Evolutionary conservation across 2,113 vertebrate species (phyloP).

Genomic region (Phalacrocorax aristotelis): DNA sequence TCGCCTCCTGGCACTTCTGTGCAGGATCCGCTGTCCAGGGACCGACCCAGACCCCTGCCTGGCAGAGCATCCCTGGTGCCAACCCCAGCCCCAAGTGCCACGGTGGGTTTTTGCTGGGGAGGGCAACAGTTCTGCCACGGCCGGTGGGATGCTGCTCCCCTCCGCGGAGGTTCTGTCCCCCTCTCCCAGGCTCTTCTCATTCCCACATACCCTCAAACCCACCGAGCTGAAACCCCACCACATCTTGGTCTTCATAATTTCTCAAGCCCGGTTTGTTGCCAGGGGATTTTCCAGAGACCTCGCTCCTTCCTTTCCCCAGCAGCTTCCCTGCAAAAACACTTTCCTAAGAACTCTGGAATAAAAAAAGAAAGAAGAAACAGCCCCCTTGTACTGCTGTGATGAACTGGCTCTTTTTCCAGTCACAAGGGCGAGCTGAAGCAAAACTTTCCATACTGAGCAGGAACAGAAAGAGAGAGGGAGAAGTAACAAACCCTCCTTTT

Average conservation of each 20-base stretch:
- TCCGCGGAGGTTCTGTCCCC: accelerated
- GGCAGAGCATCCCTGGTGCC: not conserved
- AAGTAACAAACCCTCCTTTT: not conserved
- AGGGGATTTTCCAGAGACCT: not conserved
- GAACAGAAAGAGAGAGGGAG: not conserved
- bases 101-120: not conserved
- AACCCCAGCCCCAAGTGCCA: not conserved
- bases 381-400: conserved; percentile 5
- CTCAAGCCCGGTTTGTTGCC: not conserved
- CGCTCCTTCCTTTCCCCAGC: not conserved
- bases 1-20: accelerated
- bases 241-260: not conserved
- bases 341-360: not conserved
- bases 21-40: accelerated
- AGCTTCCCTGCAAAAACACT: conserved; percentile 1
- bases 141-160: not conserved
- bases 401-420: conserved; percentile 64
- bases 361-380: not conserved
- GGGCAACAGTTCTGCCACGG: accelerated
- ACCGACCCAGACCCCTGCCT: not conserved
- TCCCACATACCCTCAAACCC: accelerated
- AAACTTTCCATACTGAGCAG: conserved; percentile 61
- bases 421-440: conserved; percentile 63
- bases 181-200: not conserved
- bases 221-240: not conserved